Conservation (phyloP, 2,113 vertebrate genomes). For the Pangasianodon hypophthalmus region DNA sequence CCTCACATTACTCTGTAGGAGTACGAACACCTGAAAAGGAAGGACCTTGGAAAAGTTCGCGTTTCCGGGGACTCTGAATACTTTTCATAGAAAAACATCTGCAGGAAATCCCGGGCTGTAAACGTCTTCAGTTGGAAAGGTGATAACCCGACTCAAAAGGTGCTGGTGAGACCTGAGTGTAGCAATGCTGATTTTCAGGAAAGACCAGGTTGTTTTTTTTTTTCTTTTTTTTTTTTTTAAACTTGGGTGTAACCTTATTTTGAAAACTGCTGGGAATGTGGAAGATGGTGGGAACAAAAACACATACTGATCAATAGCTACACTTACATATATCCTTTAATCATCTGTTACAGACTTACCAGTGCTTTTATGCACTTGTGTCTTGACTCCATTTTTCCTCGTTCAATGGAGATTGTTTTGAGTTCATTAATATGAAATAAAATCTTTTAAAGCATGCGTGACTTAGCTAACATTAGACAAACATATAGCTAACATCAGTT, state of each 20-base stretch:
- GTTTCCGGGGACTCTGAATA: background rate
- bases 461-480: background rate
- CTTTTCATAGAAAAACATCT: background rate
- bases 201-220: background rate
- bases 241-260: slow-evolving; percentile 1
- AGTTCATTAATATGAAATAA: background rate
- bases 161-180: background rate
- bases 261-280: background rate
- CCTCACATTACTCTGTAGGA: background rate
- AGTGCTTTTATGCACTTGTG: background rate
- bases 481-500: too few relatives aligned
- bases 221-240: background rate
- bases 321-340: background rate
- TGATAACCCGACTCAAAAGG: background rate
- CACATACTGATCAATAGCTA: background rate
- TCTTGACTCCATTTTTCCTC: background rate
- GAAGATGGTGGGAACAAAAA: background rate
- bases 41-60: background rate
- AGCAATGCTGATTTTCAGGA: slow-evolving; percentile 25
- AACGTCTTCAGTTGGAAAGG: background rate
- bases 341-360: background rate
- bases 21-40: background rate
- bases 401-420: background rate
- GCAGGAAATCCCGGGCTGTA: background rate
- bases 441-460: background rate